A percentile compares a stretch with the other conserved stretches of the same genome.
These are phyloP conservation scores for Steinernema carpocapsae DNA, from an alignment of 2,888 invertebrate genomes.

Conservation along the genomic window DNA sequence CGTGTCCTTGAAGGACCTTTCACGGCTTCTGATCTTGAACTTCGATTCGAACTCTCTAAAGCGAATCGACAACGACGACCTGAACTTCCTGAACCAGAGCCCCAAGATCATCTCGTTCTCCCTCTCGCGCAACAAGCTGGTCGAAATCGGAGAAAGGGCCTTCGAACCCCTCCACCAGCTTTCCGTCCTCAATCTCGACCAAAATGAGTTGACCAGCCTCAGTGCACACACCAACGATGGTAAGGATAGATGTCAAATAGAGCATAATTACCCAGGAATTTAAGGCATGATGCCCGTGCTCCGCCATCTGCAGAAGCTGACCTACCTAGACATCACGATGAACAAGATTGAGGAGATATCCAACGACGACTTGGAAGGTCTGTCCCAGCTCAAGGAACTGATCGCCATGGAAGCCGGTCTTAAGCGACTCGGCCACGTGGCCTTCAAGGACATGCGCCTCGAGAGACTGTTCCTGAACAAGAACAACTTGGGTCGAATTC, in stretches of 20 bases:
- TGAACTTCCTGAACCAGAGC: conserved; percentile 55
- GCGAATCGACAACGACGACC: conserved; percentile 56
- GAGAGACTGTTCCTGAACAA: conserved; percentile 60
- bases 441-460: conserved; percentile 55
- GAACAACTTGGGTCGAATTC: conserved; percentile 65
- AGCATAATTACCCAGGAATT: neutral
- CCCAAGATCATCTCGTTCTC: conserved; percentile 63
- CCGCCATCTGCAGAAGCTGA: conserved; percentile 67
- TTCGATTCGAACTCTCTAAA: conserved; percentile 39
- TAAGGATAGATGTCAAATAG: conserved; percentile 39
- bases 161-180: conserved; percentile 46
- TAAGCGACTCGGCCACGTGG: conserved; percentile 62
- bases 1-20: conserved; percentile 52
- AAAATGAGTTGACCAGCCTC: conserved; percentile 68
- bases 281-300: conserved; percentile 57
- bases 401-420: conserved; percentile 63
- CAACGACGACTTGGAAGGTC: conserved; percentile 54
- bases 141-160: conserved; percentile 43
- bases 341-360: conserved; percentile 68
- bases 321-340: conserved; percentile 70
- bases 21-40: conserved; percentile 49
- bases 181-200: conserved; percentile 69
- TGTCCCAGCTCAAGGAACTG: conserved; percentile 53
- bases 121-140: conserved; percentile 55
- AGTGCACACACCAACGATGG: conserved; percentile 39